A percentile compares a stretch with the other conserved stretches of the same genome.
These are phyloP conservation scores for Trichomycterus rosablanca DNA, from an alignment of 2,113 vertebrate genomes.

Conservation along the genomic window DNA sequence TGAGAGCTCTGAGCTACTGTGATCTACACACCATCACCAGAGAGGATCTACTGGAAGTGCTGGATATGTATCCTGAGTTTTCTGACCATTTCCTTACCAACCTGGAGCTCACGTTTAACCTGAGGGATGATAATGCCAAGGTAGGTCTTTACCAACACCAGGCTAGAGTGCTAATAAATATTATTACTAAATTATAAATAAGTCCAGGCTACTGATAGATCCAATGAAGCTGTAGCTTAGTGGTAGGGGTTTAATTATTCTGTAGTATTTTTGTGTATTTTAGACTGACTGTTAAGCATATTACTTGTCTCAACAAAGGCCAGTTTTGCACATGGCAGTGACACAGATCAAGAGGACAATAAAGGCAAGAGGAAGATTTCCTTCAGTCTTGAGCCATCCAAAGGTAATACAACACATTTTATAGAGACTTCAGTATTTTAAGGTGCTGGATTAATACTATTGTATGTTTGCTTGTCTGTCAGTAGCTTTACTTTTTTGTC, in stretches of 20 bases:
- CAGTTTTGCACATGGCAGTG: constrained; percentile 57
- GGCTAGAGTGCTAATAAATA: too few relatives aligned
- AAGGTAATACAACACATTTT: constrained; percentile 67
- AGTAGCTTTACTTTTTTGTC: too few relatives aligned
- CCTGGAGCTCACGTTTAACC: constrained; percentile 93
- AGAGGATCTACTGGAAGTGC: constrained; percentile 91
- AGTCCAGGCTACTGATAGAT: too few relatives aligned
- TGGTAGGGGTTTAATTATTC: neutral
- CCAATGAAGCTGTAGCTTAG: neutral
- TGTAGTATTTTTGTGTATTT: too few relatives aligned
- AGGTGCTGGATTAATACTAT: too few relatives aligned
- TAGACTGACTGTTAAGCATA: neutral
- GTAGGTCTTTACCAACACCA: constrained; percentile 52
- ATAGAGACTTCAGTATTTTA: neutral
- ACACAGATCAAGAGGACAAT: constrained; percentile 75
- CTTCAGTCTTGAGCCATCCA: constrained; percentile 79
- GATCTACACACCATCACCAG: constrained; percentile 95
- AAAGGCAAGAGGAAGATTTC: constrained; percentile 85
- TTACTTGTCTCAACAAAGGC: constrained; percentile 46
- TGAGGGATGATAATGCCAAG: constrained; percentile 86
- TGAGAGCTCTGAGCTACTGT: constrained; percentile 94
- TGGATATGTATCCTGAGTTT: constrained; percentile 99
- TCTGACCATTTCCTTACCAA: constrained; percentile 92
- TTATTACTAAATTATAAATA: neutral
- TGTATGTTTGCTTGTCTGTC: too few relatives aligned